Evolutionary conservation across 2,797 vertebrate genomes (phyloP).

Genomic region (Mus spretus): DNA sequence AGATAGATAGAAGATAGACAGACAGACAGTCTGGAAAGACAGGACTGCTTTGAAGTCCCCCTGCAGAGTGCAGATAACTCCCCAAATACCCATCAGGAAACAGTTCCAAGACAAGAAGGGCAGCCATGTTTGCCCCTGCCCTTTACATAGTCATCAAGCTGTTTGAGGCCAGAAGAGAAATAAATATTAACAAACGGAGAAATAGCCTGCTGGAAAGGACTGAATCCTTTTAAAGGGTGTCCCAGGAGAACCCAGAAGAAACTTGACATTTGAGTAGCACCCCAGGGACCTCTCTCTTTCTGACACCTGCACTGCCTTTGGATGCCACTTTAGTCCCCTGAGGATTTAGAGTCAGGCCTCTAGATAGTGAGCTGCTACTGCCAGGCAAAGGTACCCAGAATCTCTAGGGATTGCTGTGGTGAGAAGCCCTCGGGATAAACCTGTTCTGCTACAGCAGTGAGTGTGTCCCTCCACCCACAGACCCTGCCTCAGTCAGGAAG

Average conservation of each 20-base stretch:
- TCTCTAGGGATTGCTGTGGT: neutral
- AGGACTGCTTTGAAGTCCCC: neutral
- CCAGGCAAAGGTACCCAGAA: neutral
- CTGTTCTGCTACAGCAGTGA: neutral
- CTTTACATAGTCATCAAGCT: constrained; percentile 76
- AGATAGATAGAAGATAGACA: too few relatives aligned
- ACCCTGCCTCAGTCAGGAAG: neutral
- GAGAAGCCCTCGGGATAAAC: neutral
- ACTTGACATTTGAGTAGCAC: neutral
- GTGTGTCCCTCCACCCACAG: neutral
- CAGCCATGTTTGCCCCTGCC: constrained; percentile 64
- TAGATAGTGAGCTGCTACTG: neutral
- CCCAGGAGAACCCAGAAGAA: neutral
- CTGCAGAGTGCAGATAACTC: neutral
- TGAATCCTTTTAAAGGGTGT: neutral
- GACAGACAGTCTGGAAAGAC: neutral
- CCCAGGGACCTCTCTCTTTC: neutral
- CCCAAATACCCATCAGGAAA: constrained; percentile 10
- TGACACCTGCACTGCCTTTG: neutral
- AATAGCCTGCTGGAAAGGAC: neutral
- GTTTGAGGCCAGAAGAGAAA: constrained; percentile 43
- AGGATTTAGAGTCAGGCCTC: neutral
- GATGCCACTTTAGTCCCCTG: neutral
- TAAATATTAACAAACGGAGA: constrained; percentile 82
- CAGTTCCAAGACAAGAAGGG: neutral